Percentiles rank a stretch among this genome's conserved stretches.
phyloP scores from a whole-genome alignment of 1,140 invertebrate genomes.

The Zaprionus vittiger region DNA sequence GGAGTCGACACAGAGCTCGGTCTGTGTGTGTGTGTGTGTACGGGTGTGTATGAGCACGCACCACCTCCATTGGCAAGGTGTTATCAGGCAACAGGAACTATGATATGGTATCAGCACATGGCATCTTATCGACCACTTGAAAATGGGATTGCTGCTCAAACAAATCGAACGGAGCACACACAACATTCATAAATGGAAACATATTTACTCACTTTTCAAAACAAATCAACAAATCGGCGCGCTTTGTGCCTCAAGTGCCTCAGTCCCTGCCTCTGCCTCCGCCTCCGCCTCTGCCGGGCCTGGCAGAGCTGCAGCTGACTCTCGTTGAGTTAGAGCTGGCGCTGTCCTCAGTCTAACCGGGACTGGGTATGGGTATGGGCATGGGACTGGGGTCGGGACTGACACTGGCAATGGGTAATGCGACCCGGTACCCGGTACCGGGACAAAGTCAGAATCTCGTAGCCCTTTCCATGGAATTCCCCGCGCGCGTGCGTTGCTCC shows the following conservation, averaged over 20 bases:
- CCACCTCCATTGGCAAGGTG: constrained; percentile 27
- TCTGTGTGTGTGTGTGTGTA: neutral
- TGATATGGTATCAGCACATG: constrained; percentile 74
- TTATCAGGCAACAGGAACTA: constrained; percentile 48
- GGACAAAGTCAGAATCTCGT: constrained; percentile 5
- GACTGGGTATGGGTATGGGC: constrained; percentile 20
- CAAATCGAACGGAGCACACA: constrained; percentile 55
- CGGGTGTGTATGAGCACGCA: neutral
- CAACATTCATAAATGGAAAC: constrained; percentile 83
- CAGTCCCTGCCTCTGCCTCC: neutral
- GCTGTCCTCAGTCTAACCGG: constrained; percentile 2
- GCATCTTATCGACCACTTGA: constrained; percentile 81
- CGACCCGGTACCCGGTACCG: neutral
- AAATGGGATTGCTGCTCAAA: constrained; percentile 82
- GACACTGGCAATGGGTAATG: constrained; percentile 9
- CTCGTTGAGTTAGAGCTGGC: constrained; percentile 24
- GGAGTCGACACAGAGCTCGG: constrained; percentile 29
- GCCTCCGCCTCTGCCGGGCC: no score
- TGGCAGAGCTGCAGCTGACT: constrained; percentile 4
- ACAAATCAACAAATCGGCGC: constrained; percentile 83
- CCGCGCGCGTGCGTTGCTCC: constrained; percentile 65
- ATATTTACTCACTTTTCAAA: constrained; percentile 83
- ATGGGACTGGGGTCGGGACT: constrained; percentile 17
- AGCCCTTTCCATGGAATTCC: constrained; percentile 50
- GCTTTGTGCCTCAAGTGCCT: constrained; percentile 78